Evolutionary conservation across 2,113 vertebrate species (phyloP), one percentile per base, ranked within the genome.

Genomic region (Electrona antarctica): DNA sequence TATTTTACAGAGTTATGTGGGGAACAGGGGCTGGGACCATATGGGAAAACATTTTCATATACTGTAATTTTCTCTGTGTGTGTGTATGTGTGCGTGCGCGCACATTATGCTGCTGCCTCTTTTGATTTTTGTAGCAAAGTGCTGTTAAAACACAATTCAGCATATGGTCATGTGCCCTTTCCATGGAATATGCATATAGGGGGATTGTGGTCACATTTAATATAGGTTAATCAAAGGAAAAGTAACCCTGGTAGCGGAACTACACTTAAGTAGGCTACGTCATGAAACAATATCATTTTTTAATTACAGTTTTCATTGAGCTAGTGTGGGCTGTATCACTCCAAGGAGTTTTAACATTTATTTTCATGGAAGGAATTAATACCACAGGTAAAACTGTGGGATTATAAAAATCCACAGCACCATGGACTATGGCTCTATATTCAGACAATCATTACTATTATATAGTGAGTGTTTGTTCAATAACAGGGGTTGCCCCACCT

Each of bases 321-420:
- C 15, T 48, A 9, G 8, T 4, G 33, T 15, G 15, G 47, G 1
- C 45, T 52, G 21, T 21, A 49, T 71, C 10, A 54, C 28, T 14
- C 57, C 69, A 61, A 66, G 13, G 50, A 46, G 28, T 33, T 46
- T 14, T 63, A 1, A 49, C 47, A n/a, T 51, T 48, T 68, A 3
- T 50, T 12, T 60, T 52, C 3, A 67, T 49, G 48, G n/a, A 15
- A 13, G 7, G 61, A 59, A 73, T 52, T 66, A 7, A 75, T 73
- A 73, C 55, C 10, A 21, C 21, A 21, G 21, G 21, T 21, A 21
- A 21, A 21, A 21, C 21, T 21, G 21, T 21, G 21, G 21, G 21
- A 21, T 21, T 21, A 21, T 21, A 21, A 21, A 21, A 21, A 21
- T 21, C 21, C 21, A 21, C 21, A 21, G 21, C 21, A 21, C 21